Percentiles rank a stretch among this genome's conserved stretches.
Evolutionary conservation across 2,113 vertebrate species (phyloP).

Genomic region (Silurus asotus): DNA sequence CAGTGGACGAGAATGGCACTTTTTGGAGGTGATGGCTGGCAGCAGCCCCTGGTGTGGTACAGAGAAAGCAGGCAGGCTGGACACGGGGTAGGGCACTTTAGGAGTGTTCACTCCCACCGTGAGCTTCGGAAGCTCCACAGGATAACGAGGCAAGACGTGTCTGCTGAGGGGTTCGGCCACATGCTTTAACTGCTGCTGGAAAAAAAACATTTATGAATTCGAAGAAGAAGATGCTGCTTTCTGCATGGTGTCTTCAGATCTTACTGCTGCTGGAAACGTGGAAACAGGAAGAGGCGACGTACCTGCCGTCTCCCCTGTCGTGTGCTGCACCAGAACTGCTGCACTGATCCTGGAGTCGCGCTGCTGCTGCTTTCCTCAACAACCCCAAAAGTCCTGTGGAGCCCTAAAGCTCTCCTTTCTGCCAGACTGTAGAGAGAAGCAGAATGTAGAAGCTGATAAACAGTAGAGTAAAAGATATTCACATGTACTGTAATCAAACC

Average conservation of each 20-base stretch:
- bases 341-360: constrained; percentile 53
- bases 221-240: not conserved
- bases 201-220: constrained; percentile 17
- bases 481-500: too few species aligned
- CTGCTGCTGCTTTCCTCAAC: constrained; percentile 57
- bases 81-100: constrained; percentile 63
- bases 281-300: not conserved
- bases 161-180: constrained; percentile 59
- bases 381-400: constrained; percentile 58
- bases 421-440: constrained; percentile 61
- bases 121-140: constrained; percentile 72
- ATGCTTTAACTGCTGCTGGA: constrained; percentile 68
- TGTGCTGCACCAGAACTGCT: constrained; percentile 66
- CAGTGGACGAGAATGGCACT: constrained; percentile 64
- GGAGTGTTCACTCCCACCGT: constrained; percentile 63
- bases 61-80: constrained; percentile 59
- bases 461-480: too few species aligned
- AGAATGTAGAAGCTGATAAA: too few species aligned
- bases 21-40: constrained; percentile 68
- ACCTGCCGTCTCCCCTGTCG: constrained; percentile 75
- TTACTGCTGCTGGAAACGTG: not conserved
- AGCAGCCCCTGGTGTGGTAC: constrained; percentile 58
- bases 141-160: constrained; percentile 52
- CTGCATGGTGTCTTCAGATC: not conserved
- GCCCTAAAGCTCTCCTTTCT: constrained; percentile 67